A percentile compares a stretch with the other conserved stretches of the same genome.
These are phyloP conservation scores for Brotogeris chrysoptera DNA, from an alignment of 2,797 vertebrate species.

Conservation along the genomic window DNA sequence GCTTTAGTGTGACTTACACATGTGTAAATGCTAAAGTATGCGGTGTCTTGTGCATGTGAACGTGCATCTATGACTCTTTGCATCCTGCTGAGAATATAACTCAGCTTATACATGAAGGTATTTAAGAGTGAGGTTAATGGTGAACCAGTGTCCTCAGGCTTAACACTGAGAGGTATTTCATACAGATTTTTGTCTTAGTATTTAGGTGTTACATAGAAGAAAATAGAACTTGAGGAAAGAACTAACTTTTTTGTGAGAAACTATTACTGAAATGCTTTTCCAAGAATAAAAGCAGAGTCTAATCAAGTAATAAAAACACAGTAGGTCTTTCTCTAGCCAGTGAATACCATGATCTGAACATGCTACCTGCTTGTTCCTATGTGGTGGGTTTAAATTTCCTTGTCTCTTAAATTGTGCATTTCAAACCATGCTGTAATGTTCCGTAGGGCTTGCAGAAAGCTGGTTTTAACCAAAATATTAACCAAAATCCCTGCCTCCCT, in stretches of 20 bases:
- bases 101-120: background rate
- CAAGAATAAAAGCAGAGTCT: background rate
- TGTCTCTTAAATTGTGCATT: background rate
- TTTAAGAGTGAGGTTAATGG: background rate
- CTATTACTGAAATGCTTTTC: background rate
- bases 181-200: background rate
- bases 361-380: background rate
- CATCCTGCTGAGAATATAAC: background rate
- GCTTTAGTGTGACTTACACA: background rate
- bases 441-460: conserved; percentile 48
- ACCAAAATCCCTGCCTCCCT: background rate
- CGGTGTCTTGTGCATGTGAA: background rate
- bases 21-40: background rate
- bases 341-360: background rate
- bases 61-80: background rate
- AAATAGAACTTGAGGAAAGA: background rate
- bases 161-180: background rate
- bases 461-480: background rate
- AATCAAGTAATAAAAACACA: background rate
- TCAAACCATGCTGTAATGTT: background rate
- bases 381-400: background rate
- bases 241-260: background rate
- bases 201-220: background rate
- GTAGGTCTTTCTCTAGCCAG: background rate
- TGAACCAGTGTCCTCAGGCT: background rate